Percentiles rank a stretch among this genome's conserved stretches.
These are phyloP conservation scores for Tenebrio molitor DNA, from an alignment of 1,140 invertebrate species.

Conservation along the genomic window DNA sequence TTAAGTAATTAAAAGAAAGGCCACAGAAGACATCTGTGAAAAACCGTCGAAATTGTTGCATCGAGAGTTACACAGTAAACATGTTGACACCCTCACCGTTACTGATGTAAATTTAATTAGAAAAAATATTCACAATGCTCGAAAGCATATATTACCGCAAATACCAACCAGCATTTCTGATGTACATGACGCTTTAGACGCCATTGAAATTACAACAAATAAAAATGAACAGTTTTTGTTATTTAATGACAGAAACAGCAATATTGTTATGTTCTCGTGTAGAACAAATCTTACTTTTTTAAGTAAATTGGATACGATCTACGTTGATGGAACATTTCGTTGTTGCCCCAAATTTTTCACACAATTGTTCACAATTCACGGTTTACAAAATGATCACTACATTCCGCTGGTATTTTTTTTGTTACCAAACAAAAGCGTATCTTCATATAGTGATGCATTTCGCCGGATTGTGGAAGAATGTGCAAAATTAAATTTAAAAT, in stretches of 20 bases:
- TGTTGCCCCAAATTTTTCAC: conserved; percentile 22
- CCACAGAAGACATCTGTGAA: neutral
- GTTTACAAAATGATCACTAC: neutral
- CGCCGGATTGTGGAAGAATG: neutral
- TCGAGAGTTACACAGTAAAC: neutral
- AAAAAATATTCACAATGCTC: neutral
- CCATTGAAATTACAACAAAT: neutral
- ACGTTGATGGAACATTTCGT: conserved; percentile 33
- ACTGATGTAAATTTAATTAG: neutral
- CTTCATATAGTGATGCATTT: neutral
- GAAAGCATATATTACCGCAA: neutral
- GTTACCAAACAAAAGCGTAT: neutral
- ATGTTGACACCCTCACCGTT: neutral
- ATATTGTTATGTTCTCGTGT: conserved; percentile 30
- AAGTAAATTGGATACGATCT: neutral
- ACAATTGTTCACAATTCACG: conserved; percentile 32
- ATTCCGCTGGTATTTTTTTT: conserved; percentile 1
- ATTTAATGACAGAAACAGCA: neutral
- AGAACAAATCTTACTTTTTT: conserved; percentile 13
- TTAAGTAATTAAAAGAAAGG: conserved; percentile 5
- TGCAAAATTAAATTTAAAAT: neutral
- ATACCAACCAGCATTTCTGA: conserved; percentile 3
- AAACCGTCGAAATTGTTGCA: conserved; percentile 4
- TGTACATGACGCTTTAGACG: conserved; percentile 16
- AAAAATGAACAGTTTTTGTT: conserved; percentile 8